Evolutionary conservation across 2,888 invertebrate species (phyloP), one percentile per base, ranked within the genome.

Genomic region (Exephanes ischioxanthus): DNA sequence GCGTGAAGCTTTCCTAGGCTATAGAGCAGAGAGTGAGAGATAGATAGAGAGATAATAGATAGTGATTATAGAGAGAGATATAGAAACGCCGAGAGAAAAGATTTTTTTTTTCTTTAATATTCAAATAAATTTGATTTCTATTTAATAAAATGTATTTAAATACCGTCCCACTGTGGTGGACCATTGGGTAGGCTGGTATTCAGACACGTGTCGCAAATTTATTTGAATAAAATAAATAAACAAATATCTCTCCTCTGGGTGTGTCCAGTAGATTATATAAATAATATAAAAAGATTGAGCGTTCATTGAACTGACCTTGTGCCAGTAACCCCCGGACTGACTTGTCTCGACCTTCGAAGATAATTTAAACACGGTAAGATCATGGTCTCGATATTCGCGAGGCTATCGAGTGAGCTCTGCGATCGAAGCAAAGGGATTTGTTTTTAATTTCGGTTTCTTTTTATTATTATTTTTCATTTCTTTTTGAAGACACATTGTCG

Each of bases 291-390:
- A 82, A 80, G 67, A 72, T 80, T 75, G 76, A 33, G 85, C 76
- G 80, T 83, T 83, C 85, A 80, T 85, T 83, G 76, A 85, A 85
- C 85, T 85, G 85, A 85, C 85, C 85, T 85, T 83, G 55, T 77
- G 85, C 85, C 85, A 85, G 83, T 85, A 85, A 85, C 79, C 75
- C 79, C 83, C 85, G 85, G 83, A 75, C 83, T 85, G 83, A 85
- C 83, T 80, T 83, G 82, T 80, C 85, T 85, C 85, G 85, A 85
- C 85, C 85, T 85, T 85, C 85, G 85, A 85, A 85, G 85, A 85
- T 83, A 85, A 85, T 85, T 85, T 85, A 85, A 83, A 85, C 80
- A 85, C 83, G 83, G 83, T 85, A 85, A 82, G 85, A 83, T 80
- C 72, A 80, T 75, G 61, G 55, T 45, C 61, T 75, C 66, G 67